Conservation (phyloP, 1,140 invertebrate genomes). For the Penaeus japonicus region DNA sequence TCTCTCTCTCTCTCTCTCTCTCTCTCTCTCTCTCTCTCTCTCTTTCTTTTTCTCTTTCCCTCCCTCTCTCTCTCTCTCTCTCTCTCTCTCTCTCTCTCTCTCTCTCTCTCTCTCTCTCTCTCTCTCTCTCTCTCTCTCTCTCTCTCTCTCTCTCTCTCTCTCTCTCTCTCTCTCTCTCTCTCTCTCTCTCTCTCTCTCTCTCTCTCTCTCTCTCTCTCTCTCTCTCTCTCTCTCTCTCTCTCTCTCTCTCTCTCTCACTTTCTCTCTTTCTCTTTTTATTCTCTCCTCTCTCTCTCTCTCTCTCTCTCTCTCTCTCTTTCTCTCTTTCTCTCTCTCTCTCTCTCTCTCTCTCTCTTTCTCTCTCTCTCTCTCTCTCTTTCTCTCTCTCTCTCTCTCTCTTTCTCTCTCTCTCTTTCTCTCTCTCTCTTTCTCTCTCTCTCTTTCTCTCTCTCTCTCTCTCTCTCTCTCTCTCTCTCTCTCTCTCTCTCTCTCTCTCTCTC, state of each 20-base stretch:
- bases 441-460: no score
- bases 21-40: no score
- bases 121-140: background rate
- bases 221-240: background rate
- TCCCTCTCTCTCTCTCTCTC: no score
- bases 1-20: no score
- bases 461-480: no score
- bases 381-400: background rate
- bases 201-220: background rate
- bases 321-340: background rate
- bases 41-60: no score
- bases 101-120: background rate
- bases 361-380: background rate
- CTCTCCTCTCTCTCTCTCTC: background rate
- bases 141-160: background rate
- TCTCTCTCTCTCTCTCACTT: background rate
- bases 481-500: no score
- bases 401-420: background rate
- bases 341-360: background rate
- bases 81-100: no score
- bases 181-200: background rate
- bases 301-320: conserved; percentile 13
- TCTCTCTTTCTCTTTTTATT: background rate
- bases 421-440: no score
- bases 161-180: background rate